Conservation (phyloP, 2,797 vertebrate genomes). For the Florisuga fusca region DNA sequence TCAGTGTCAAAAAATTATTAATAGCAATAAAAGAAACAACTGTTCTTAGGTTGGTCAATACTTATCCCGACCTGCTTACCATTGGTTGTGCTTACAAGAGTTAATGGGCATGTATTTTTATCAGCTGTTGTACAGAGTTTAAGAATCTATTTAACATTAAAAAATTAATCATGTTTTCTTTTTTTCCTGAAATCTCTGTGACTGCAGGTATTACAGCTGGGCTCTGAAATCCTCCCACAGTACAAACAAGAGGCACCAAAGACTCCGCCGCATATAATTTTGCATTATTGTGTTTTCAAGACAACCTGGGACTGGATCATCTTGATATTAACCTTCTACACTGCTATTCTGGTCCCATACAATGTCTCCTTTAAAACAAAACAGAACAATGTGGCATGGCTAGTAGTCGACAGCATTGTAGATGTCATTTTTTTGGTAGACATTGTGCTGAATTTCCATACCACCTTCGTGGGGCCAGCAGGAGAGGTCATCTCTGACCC, state of each 20-base stretch:
- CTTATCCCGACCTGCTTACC: not conserved
- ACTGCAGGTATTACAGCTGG: slow-evolving; percentile 93
- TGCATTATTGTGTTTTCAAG: slow-evolving; percentile 99
- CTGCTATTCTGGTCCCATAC: slow-evolving; percentile 99
- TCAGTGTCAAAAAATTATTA: not conserved
- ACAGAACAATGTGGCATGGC: slow-evolving; percentile 98
- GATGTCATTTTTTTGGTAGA: slow-evolving; percentile 99
- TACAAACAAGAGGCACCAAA: slow-evolving; percentile 99
- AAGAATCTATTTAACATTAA: not conserved
- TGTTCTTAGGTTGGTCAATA: not conserved
- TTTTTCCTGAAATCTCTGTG: slow-evolving; percentile 49
- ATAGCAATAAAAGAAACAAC: not conserved
- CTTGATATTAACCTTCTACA: slow-evolving; percentile 99
- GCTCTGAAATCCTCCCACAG: slow-evolving; percentile 97
- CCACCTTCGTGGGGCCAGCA: slow-evolving; percentile 97
- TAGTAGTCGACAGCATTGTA: slow-evolving; percentile 98
- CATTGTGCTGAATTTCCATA: slow-evolving; percentile 98
- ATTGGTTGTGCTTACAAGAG: not conserved
- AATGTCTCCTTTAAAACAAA: slow-evolving; percentile 99
- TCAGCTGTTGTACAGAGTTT: not conserved
- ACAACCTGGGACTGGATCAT: slow-evolving; percentile 99
- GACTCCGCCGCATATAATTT: slow-evolving; percentile 98
- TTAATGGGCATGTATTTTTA: not conserved
- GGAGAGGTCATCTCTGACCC: slow-evolving; percentile 99
- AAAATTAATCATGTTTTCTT: slow-evolving; percentile 5